Base-by-base conservation (phyloP, 1,140 invertebrate species). In the Thaumatotibia leucotreta region DNA sequence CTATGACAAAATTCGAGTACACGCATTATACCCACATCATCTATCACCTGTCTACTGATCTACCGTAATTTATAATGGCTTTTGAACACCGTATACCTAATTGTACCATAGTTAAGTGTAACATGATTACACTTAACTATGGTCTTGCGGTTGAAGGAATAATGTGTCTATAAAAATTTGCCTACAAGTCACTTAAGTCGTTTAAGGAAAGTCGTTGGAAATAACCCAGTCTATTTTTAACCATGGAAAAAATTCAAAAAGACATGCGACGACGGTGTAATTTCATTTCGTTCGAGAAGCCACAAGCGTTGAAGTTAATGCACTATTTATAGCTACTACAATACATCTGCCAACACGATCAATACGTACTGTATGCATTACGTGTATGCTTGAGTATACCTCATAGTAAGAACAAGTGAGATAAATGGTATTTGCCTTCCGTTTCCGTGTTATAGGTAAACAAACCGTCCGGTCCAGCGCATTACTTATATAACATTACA, bases 281-380 rank as follows among this genome's bases (percentile, higher is more conserved):
- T 58, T 58, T 58, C n/a, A 58, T 58, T 58, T 58, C 52, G 52
- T 27, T 27, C 52, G 52, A 58, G 52, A 58, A 58, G 50, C 50
- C 50, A 54, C 11, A 17, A 17, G 17, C 39, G 17, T 45, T 45
- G 23, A n/a, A 54, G 52, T 27, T 58, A 29, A 27, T 58, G 27
- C 24, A 58, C 27, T 58, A 29, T 58, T 27, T 58, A 45, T 45
- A 45, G 39, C 14, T 17, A 45, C 39, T 2, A 20, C 17, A 14
- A n/a, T n/a, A n/a, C n/a, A 45, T 45, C 39, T 45, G 39, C 39
- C 39, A 45, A 45, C 17, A 45, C 39, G 39, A 20, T 45, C 17
- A 45, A 9, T 45, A 39, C 35, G n/a, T 39, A 20, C 4, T 45
- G 20, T 20, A 45, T 45, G n/a, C n/a, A n/a, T n/a, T n/a, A n/a